Percentiles rank a stretch among this genome's conserved stretches.
These are phyloP conservation scores for Brachyistius frenatus DNA, from an alignment of 2,113 vertebrate genomes.

Conservation along the genomic window DNA sequence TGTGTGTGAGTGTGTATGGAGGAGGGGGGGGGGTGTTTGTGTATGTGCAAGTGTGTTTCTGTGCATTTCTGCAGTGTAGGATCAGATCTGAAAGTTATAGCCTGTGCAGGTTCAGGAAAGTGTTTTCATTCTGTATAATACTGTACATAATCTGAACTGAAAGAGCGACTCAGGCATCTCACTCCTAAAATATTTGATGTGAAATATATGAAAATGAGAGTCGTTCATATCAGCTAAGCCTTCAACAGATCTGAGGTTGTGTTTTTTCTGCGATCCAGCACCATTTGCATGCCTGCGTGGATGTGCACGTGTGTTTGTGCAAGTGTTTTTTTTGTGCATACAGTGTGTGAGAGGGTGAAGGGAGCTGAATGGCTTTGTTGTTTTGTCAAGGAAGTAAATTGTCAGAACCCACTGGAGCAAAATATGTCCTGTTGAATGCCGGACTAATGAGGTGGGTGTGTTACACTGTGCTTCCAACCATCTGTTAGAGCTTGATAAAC, in stretches of 20 bases:
- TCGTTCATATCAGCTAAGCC: conserved; percentile 2
- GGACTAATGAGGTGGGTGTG: conserved; percentile 66
- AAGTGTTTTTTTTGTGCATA: background rate
- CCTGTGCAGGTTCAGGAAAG: conserved; percentile 1
- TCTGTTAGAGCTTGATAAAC: conserved; percentile 26
- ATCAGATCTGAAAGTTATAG: background rate
- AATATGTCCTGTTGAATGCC: conserved; percentile 43
- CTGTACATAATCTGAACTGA: background rate
- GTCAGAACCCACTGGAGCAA: conserved; percentile 60
- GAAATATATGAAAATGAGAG: conserved; percentile 23
- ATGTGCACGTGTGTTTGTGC: background rate
- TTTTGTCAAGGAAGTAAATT: conserved; percentile 46
- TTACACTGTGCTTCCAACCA: conserved; percentile 16
- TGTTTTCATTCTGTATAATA: conserved; percentile 34
- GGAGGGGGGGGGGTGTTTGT: background rate
- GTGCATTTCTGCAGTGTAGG: background rate
- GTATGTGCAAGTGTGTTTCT: background rate
- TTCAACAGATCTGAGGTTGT: background rate
- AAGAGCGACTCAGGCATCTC: background rate
- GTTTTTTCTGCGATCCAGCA: conserved; percentile 1
- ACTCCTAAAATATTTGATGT: conserved; percentile 1
- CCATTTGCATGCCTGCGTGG: conserved; percentile 45
- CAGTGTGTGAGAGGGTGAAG: background rate
- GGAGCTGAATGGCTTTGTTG: conserved; percentile 56
- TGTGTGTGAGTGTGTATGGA: background rate